These are phyloP conservation scores for Erythrocercus mccallii DNA, from an alignment of 2,113 vertebrate species.

Conservation along the genomic window DNA sequence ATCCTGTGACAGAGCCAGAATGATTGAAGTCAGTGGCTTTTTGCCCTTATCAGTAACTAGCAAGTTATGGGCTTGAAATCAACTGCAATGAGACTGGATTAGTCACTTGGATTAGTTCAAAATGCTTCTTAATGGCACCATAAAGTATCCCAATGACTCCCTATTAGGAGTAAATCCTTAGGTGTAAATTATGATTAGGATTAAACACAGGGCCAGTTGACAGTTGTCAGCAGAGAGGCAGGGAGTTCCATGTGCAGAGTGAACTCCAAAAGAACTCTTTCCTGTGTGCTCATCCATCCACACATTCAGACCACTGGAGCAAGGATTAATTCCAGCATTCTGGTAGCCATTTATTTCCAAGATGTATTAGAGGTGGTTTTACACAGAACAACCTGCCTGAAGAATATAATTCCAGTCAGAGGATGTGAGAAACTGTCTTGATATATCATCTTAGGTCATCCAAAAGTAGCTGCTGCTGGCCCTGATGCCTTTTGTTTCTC, in stretches of 20 bases:
- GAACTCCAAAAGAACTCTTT: background rate
- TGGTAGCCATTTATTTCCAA: background rate
- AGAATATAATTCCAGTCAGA: background rate
- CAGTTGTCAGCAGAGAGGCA: background rate
- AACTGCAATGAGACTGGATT: background rate
- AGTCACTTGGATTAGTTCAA: background rate
- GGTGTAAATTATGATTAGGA: background rate
- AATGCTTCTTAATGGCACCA: background rate
- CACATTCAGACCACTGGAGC: background rate
- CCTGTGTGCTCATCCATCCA: background rate
- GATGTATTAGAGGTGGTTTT: background rate
- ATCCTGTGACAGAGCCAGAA: background rate
- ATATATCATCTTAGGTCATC: background rate
- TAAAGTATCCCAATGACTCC: background rate
- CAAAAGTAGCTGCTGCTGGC: background rate
- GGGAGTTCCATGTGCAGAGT: background rate
- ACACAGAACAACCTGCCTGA: background rate
- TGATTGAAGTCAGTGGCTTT: background rate
- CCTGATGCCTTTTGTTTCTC: background rate
- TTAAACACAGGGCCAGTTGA: background rate
- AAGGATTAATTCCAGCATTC: background rate
- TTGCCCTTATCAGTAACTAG: background rate
- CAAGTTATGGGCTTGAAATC: background rate
- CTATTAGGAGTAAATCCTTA: background rate
- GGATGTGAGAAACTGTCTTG: background rate